Evolutionary conservation across 2,113 vertebrate genomes (phyloP).

Genomic region (Chunga burmeisteri): DNA sequence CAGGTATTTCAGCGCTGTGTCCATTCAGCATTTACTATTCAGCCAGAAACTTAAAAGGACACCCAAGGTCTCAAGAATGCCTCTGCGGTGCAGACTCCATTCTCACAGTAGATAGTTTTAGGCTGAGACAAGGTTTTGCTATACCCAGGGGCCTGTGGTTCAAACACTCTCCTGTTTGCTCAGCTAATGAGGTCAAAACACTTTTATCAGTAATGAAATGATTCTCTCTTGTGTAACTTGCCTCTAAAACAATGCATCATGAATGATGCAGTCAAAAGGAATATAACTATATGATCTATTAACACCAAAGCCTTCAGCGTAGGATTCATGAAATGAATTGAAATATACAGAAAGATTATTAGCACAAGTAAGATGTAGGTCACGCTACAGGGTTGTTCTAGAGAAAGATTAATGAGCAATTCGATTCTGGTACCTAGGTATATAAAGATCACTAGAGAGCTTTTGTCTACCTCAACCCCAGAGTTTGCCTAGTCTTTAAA

Average conservation of each 20-base stretch:
- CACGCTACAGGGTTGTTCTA: slow-evolving; percentile 22
- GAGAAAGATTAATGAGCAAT: slow-evolving; percentile 48
- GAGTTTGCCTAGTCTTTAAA: slow-evolving; percentile 4
- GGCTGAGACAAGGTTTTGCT: slow-evolving; percentile 23
- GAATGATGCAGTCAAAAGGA: slow-evolving; percentile 16
- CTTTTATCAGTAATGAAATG: slow-evolving; percentile 27
- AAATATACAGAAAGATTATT: slow-evolving; percentile 32
- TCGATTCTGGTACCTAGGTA: slow-evolving; percentile 19
- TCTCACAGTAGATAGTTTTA: background rate
- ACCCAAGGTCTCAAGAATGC: slow-evolving; percentile 29
- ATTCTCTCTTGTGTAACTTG: slow-evolving; percentile 1
- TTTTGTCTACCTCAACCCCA: slow-evolving; percentile 33
- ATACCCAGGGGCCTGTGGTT: background rate
- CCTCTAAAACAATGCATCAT: slow-evolving; percentile 19
- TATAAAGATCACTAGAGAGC: slow-evolving; percentile 44
- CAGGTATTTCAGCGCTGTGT: background rate
- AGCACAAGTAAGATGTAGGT: slow-evolving; percentile 50
- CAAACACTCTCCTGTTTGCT: slow-evolving; percentile 42
- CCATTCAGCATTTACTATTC: slow-evolving; percentile 43
- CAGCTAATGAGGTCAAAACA: slow-evolving; percentile 60
- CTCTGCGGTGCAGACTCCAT: background rate
- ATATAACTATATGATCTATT: background rate
- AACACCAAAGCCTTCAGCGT: background rate
- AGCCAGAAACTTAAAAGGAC: slow-evolving; percentile 41
- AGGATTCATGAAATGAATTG: background rate